Evolutionary conservation across 2,797 vertebrate species (phyloP), one percentile per base, ranked within the genome.

Genomic region (Manis pentadactyla): DNA sequence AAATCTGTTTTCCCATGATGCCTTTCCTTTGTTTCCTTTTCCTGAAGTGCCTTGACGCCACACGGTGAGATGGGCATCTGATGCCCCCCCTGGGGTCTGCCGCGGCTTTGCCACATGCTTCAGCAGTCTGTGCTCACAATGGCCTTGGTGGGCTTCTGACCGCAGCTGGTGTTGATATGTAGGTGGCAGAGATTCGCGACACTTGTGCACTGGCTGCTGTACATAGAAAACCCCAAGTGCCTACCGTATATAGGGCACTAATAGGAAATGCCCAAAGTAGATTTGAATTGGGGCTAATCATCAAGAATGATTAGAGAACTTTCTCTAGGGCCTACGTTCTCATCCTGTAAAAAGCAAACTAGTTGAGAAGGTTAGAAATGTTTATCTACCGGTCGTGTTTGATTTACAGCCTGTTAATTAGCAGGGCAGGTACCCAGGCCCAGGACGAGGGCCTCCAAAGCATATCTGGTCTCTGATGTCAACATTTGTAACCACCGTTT

Each of bases 321-420:
- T 95, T 34, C 96, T 95, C 93, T n/a, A 25, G 96, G 85, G 92
- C 39, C 83, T 27, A 2, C 29, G 0, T 90, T 23, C 34, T 79
- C 18, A 5, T 71, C 23, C 68, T 13, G 18, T 29, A 39, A 79
- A 95, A 90, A 64, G 71, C 94, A 96, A 90, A 82, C 88, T 57
- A 34, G 39, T 61, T 74, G 46, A 75, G 94, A 84, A 96, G 94
- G 95, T 96, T 94, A 96, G 68, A n/a, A 90, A 66, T 95, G 63
- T 97, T 96, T 96, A 66, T 83, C 93, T 83, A 51, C 74, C 4
- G 37, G 69, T 34, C 29, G 37, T 97, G 68, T 97, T 97, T 96
- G 92, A 89, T 95, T 87, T 97, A 95, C 79, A 90, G 53, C 68
- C 92, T 95, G 84, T 92, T 97, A 94, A 96, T 96, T 90, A 96